A percentile compares a stretch with the other conserved stretches of the same genome.
These are phyloP conservation scores for Chaenogobius annularis DNA, from an alignment of 2,113 vertebrate genomes.

Conservation along the genomic window DNA sequence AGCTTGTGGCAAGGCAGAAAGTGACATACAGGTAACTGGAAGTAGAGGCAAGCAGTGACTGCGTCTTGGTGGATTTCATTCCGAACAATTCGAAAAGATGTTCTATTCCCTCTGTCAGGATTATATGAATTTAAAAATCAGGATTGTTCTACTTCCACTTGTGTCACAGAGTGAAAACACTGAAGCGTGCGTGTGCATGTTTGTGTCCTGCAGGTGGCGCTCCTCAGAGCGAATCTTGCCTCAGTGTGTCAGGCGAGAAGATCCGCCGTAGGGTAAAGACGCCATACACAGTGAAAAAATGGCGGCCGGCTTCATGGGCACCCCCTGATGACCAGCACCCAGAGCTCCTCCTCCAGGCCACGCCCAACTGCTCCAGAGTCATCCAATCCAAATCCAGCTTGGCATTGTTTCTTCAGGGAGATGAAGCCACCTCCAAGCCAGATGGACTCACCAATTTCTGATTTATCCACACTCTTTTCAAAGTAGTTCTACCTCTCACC, in stretches of 20 bases:
- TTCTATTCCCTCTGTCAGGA: too few species aligned
- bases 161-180: too few species aligned
- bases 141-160: too few species aligned
- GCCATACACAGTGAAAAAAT: constrained; percentile 91
- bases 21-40: too few species aligned
- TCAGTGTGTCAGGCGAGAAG: constrained; percentile 88
- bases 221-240: constrained; percentile 74
- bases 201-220: constrained; percentile 21
- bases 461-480: background rate
- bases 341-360: constrained; percentile 67
- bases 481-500: constrained; percentile 11
- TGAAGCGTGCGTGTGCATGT: background rate
- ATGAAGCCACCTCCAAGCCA: constrained; percentile 68
- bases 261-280: constrained; percentile 97
- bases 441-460: constrained; percentile 56
- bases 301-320: constrained; percentile 92
- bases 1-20: too few species aligned
- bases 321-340: constrained; percentile 77
- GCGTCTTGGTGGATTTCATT: too few species aligned
- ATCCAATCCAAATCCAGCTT: constrained; percentile 87
- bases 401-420: constrained; percentile 84
- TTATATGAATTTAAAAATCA: too few species aligned
- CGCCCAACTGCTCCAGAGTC: constrained; percentile 61
- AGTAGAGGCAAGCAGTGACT: too few species aligned
- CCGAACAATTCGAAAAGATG: too few species aligned